Base-by-base conservation (phyloP, 1,140 invertebrate genomes). In the Venturia canescens region DNA sequence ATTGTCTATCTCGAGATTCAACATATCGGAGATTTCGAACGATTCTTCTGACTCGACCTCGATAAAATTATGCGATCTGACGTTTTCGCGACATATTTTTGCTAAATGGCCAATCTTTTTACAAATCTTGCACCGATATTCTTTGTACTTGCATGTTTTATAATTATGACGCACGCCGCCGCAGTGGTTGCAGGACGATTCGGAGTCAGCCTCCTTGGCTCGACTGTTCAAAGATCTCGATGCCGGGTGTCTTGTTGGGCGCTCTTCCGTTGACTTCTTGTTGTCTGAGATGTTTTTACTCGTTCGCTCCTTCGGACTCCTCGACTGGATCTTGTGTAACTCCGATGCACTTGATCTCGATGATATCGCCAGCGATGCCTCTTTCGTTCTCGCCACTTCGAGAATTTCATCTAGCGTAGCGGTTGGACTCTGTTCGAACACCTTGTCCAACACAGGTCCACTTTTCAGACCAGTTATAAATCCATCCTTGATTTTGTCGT, bases 361-460 rank as follows among this genome's bases (percentile, higher is more conserved):
- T 48, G 84, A 26, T 6, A 83, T 67, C 11, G 84, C 84, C 72
- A 86, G 21, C 3, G 84, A 77, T 27, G 84, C 86, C 79, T 88
- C 84, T 63, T 83, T 85, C 7, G 83, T 88, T 26, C 81, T 50
- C n/a, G 85, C 84, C n/a, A 79, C 79, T 9, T 86, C 84, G 6
- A 80, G 60, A 63, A 84, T 76, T 21, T 77, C 79, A 15, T 66
- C n/a, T 1, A 86, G 66, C 7, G 67, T 71, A 31, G 79, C 81
- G 0, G 79, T 83, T 23, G 80, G 80, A n/a, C 85, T 83, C 67
- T 86, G 84, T 69, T 88, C 85, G 67, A 84, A 86, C 15, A 86
- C 70, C 21, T 82, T 60, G 66, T 87, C 84, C 15, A 87, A 57
- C 3, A 86, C 79, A 7, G 72, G 77, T 3, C 84, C 85, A 60